Conservation (phyloP, 1,140 invertebrate species). For the Brachionus paranguensis region DNA sequence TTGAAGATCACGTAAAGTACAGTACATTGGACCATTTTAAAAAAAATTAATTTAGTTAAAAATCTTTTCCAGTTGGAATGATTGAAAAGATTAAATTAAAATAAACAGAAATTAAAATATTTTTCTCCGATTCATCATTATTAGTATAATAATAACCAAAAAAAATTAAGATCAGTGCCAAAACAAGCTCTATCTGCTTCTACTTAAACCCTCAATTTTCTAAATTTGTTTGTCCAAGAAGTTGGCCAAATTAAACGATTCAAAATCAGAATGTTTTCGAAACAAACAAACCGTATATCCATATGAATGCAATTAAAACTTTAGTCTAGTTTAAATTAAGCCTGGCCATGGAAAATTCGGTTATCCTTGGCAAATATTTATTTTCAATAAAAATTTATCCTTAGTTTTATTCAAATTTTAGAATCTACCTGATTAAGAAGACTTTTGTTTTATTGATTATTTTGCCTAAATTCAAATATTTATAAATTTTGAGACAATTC, state of each 20-base stretch:
- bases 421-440: background rate
- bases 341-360: background rate
- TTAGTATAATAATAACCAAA: background rate
- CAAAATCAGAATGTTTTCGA: background rate
- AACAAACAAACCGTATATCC: background rate
- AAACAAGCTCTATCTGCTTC: background rate
- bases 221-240: background rate
- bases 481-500: background rate
- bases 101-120: too few relatives aligned
- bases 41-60: background rate
- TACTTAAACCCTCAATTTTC: background rate
- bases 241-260: background rate
- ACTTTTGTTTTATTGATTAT: background rate
- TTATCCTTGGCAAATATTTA: background rate
- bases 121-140: too few relatives aligned
- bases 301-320: background rate
- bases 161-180: background rate
- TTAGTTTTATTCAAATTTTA: background rate
- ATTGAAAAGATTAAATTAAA: too few relatives aligned
- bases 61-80: too few relatives aligned
- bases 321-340: background rate
- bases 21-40: background rate
- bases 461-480: background rate
- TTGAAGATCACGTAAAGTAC: background rate
- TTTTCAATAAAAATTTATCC: background rate